Percentiles rank a stretch among this genome's conserved stretches.
phyloP scores from a whole-genome alignment of 2,797 vertebrate genomes.

The Anniella stebbinsi region DNA sequence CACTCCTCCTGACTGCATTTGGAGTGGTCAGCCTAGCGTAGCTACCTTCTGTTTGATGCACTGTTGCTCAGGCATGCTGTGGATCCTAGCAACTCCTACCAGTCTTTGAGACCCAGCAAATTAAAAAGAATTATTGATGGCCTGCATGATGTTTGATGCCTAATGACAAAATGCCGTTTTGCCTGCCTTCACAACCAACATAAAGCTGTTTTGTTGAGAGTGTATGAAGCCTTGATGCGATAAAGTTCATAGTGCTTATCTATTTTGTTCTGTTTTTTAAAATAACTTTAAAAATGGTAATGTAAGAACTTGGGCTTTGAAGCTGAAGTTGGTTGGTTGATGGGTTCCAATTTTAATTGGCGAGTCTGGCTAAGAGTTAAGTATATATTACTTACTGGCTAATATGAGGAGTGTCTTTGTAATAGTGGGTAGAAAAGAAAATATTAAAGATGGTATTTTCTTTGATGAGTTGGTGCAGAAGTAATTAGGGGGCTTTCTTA shows the following conservation, averaged over 20 bases:
- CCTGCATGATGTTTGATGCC: conserved; percentile 89
- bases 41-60: conserved; percentile 66
- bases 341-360: not conserved
- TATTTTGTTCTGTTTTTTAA: not conserved
- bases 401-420: not conserved
- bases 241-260: not conserved
- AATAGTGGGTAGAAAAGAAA: not conserved
- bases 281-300: not conserved
- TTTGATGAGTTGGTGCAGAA: not conserved
- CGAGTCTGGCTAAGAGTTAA: not conserved
- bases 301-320: not conserved
- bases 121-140: conserved; percentile 96
- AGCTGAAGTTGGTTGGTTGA: not conserved
- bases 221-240: not conserved
- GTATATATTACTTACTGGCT: not conserved
- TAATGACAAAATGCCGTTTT: conserved; percentile 90
- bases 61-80: conserved; percentile 76
- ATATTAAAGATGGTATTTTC: not conserved
- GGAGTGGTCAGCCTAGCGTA: conserved; percentile 65
- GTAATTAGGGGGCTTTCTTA: not conserved
- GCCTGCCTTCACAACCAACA: conserved; percentile 84
- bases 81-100: conserved; percentile 67
- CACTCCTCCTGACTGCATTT: conserved; percentile 58
- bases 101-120: conserved; percentile 89
- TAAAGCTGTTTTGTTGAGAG: conserved; percentile 81